Evolutionary conservation across 2,113 vertebrate genomes (phyloP).

Genomic region (Alectura lathami): DNA sequence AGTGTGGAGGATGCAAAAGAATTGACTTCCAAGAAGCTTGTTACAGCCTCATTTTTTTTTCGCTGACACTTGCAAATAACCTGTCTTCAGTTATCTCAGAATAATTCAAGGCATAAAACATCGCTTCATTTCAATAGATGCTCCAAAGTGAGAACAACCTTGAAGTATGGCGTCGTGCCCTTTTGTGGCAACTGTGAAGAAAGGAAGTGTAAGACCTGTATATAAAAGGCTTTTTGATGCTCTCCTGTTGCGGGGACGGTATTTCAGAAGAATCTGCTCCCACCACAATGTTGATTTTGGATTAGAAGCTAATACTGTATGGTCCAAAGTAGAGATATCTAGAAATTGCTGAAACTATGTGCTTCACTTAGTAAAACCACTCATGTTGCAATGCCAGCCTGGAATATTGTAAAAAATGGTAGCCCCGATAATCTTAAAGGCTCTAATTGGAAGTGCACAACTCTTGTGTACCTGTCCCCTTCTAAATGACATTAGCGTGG

Average conservation of each 20-base stretch:
- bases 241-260: not conserved
- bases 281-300: not conserved
- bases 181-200: not conserved
- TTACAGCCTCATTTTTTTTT: not conserved
- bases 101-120: not conserved
- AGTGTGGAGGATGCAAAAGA: not conserved
- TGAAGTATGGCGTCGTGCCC: not conserved
- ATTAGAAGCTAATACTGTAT: not conserved
- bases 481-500: not conserved
- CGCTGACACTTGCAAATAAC: not conserved
- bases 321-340: not conserved
- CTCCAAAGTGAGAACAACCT: not conserved
- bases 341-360: not conserved
- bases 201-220: not conserved
- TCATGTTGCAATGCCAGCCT: not conserved
- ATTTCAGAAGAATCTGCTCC: not conserved
- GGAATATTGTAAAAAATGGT: not conserved
- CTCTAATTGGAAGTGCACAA: not conserved
- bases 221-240: not conserved
- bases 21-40: not conserved
- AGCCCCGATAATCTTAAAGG: not conserved
- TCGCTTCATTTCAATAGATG: not conserved
- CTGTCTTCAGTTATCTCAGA: not conserved
- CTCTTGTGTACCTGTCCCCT: not conserved
- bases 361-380: not conserved